A percentile compares a stretch with the other conserved stretches of the same genome.
Evolutionary conservation across 2,113 vertebrate species (phyloP).

Genomic region (Progne subis): DNA sequence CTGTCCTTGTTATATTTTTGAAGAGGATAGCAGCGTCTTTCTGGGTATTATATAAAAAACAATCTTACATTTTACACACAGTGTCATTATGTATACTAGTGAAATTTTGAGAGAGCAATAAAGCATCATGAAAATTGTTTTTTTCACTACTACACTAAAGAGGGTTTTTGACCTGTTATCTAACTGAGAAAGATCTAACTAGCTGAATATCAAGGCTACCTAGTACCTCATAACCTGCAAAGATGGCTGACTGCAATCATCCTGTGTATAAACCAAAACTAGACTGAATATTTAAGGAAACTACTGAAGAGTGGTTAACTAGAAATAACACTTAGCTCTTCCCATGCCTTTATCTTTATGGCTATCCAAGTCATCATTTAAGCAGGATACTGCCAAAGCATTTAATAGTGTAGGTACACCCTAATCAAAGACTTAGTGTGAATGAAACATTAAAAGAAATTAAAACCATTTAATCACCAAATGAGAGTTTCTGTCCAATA

Average conservation of each 20-base stretch:
- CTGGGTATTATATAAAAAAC: background rate
- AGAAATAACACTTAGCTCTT: conserved; percentile 30
- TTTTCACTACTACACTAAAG: background rate
- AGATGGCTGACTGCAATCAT: background rate
- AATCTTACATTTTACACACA: background rate
- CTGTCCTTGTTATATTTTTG: background rate
- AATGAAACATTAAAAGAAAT: conserved; percentile 42
- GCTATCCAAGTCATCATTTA: conserved; percentile 38
- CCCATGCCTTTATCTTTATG: conserved; percentile 59
- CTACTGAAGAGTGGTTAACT: background rate
- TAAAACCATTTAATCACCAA: conserved; percentile 43
- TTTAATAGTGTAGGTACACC: conserved; percentile 18
- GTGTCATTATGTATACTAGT: background rate
- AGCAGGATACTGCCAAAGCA: conserved; percentile 23
- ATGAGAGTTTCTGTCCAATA: conserved; percentile 22
- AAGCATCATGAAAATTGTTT: background rate
- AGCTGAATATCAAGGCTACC: background rate
- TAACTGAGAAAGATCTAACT: background rate
- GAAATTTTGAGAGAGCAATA: background rate
- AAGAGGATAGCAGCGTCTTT: background rate
- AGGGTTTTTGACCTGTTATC: background rate
- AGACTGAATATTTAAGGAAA: background rate
- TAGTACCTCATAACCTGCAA: background rate
- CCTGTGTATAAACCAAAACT: background rate
- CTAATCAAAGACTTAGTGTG: conserved; percentile 17